These are phyloP conservation scores for Nephrotoma flavescens DNA, from an alignment of 2,888 invertebrate species.

Conservation along the genomic window DNA sequence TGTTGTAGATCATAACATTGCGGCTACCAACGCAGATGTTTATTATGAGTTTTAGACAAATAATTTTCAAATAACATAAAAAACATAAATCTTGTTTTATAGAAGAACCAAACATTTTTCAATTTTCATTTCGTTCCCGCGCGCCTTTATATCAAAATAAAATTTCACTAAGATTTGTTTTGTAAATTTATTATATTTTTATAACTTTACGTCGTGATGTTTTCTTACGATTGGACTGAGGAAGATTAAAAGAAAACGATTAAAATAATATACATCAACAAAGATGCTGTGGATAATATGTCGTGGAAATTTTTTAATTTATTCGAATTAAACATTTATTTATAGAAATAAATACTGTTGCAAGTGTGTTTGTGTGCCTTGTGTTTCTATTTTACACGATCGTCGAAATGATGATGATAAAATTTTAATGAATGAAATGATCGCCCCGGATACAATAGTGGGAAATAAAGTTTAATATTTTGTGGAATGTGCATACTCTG, in stretches of 20 bases:
- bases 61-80: neutral
- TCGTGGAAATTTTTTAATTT: neutral
- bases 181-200: neutral
- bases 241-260: neutral
- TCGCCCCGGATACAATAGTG: neutral
- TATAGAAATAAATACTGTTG: neutral
- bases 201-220: neutral
- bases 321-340: neutral
- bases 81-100: neutral
- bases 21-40: neutral
- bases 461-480: neutral
- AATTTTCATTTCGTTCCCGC: too few relatives aligned
- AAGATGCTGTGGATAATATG: neutral
- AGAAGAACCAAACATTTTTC: too few relatives aligned
- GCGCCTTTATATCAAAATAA: too few relatives aligned
- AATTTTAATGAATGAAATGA: neutral
- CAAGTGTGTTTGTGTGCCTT: neutral
- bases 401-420: neutral
- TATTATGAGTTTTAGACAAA: neutral
- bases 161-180: too few relatives aligned
- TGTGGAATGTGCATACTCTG: too few relatives aligned
- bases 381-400: neutral
- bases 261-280: neutral
- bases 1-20: neutral
- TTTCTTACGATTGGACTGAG: neutral